A percentile compares a stretch with the other conserved stretches of the same genome.
These are phyloP conservation scores for Troilus luridus DNA, from an alignment of 2,888 invertebrate genomes.

Conservation along the genomic window DNA sequence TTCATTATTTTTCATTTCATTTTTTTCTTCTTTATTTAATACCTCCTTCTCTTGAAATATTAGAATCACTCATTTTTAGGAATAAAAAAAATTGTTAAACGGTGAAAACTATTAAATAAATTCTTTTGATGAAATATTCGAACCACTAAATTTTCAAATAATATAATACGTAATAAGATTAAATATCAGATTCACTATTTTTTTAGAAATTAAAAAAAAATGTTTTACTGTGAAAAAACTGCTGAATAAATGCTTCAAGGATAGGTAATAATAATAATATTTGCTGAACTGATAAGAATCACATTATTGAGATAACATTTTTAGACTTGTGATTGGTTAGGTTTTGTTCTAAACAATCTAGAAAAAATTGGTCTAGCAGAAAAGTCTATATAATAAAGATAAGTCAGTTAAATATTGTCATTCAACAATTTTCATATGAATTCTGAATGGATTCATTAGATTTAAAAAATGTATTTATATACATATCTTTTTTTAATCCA, in stretches of 20 bases:
- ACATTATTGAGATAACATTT: not conserved
- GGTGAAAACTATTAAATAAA: not conserved
- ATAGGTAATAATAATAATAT: not conserved
- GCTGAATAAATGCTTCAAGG: not conserved
- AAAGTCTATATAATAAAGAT: not conserved
- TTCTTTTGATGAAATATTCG: not conserved
- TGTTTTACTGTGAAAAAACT: not conserved
- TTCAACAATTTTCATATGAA: not conserved
- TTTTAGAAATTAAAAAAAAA: not conserved
- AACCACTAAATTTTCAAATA: not conserved
- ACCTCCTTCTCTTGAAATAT: not conserved
- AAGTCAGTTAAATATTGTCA: not conserved
- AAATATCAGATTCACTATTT: too few relatives aligned
- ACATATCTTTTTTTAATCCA: too few relatives aligned
- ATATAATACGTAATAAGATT: not conserved
- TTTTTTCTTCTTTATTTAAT: not conserved
- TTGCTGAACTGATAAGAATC: not conserved
- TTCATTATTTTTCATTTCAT: not conserved
- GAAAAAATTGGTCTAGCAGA: not conserved
- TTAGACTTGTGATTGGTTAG: not conserved
- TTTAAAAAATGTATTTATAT: too few relatives aligned
- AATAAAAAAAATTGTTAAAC: not conserved
- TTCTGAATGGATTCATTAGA: not conserved
- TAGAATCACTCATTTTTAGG: not conserved
- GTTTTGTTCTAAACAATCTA: not conserved